phyloP scores from a whole-genome alignment of 2,113 vertebrate genomes.

The Epinephelus lanceolatus region DNA sequence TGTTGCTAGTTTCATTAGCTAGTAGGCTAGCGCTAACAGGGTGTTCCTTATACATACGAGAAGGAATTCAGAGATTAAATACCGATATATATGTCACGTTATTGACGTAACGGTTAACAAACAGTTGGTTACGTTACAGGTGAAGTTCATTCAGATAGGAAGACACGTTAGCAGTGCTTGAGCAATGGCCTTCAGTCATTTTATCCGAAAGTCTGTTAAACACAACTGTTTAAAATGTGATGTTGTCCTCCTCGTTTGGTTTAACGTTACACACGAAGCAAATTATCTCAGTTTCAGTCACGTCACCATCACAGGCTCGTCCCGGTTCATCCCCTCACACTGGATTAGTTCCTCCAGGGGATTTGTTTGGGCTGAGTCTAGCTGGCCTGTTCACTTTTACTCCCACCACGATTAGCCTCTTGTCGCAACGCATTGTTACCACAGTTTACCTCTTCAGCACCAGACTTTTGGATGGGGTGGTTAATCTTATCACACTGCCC shows the following conservation, averaged over 20 bases:
- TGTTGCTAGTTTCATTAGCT: slow-evolving; percentile 41
- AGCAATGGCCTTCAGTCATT: slow-evolving; percentile 40
- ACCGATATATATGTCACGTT: neutral
- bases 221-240: neutral
- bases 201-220: neutral
- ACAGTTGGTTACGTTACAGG: too few species aligned
- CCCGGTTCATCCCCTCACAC: neutral
- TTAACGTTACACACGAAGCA: neutral
- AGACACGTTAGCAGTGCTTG: slow-evolving; percentile 7
- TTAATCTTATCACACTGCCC: slow-evolving; percentile 85
- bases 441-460: slow-evolving; percentile 79
- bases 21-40: neutral
- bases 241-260: accelerated
- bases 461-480: slow-evolving; percentile 81
- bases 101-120: too few species aligned
- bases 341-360: slow-evolving; percentile 42
- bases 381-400: slow-evolving; percentile 81
- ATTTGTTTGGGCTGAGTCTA: slow-evolving; percentile 59
- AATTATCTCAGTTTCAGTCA: slow-evolving; percentile 24
- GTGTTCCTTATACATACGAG: neutral
- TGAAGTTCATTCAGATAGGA: neutral
- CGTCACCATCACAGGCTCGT: neutral
- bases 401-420: slow-evolving; percentile 78
- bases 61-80: neutral
- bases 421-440: slow-evolving; percentile 82